phyloP scores from a whole-genome alignment of 2,113 vertebrate species.

The Hymenochirus boettgeri region DNA sequence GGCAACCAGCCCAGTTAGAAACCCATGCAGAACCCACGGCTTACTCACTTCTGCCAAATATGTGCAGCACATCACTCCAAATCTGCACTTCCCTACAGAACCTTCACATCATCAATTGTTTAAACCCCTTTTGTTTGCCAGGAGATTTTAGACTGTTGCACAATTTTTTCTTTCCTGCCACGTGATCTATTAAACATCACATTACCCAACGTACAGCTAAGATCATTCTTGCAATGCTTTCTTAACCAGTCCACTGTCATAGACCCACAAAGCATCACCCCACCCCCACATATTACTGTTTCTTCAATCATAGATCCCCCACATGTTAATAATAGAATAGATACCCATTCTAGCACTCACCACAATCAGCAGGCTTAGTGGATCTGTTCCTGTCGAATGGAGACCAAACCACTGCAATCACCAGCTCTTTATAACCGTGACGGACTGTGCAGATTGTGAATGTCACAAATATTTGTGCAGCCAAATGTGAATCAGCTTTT shows the following conservation, averaged over 20 bases:
- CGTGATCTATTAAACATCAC: no score
- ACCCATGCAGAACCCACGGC: conserved; percentile 21
- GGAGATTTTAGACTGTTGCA: background rate
- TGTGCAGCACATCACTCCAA: background rate
- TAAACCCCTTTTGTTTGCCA: background rate
- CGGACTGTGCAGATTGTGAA: background rate
- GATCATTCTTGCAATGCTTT: no score
- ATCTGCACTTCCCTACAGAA: background rate
- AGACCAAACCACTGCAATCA: conserved; percentile 8
- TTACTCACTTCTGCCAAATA: conserved; percentile 1
- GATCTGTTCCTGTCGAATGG: conserved; percentile 19
- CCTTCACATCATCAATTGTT: background rate
- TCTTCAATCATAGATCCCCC: no score
- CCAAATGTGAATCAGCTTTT: no score
- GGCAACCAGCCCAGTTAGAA: conserved; percentile 25
- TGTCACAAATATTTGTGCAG: no score
- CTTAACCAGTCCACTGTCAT: background rate
- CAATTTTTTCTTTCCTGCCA: no score
- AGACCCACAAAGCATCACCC: background rate
- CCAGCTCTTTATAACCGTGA: conserved; percentile 15
- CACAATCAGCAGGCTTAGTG: conserved; percentile 14
- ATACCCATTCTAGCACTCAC: conserved; percentile 29
- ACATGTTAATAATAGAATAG: no score
- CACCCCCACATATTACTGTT: no score
- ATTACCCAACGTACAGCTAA: background rate